Evolutionary conservation across 2,888 invertebrate species (phyloP).

Genomic region (Tortrix viridana): DNA sequence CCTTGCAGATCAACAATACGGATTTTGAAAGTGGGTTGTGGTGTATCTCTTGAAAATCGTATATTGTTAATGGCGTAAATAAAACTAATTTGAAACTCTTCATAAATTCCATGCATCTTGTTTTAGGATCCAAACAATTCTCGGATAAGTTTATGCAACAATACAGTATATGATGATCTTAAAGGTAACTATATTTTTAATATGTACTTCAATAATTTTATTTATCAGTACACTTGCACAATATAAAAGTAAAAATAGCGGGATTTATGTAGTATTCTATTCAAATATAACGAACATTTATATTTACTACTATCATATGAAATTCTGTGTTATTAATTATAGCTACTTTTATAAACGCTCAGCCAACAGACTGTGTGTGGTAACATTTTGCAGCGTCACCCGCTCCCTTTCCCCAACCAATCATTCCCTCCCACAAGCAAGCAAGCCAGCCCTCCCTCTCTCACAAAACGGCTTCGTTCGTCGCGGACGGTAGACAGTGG

Average conservation of each 20-base stretch:
- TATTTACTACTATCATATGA: too few relatives aligned
- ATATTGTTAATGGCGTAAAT: neutral
- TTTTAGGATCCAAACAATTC: conserved; percentile 70
- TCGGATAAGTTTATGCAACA: conserved; percentile 61
- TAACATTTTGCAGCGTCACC: conserved; percentile 21
- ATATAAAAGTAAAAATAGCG: too few relatives aligned
- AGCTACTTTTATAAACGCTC: conserved; percentile 11
- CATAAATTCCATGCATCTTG: neutral
- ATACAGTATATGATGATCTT: conserved; percentile 64
- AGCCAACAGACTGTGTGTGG: conserved; percentile 1
- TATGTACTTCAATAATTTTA: neutral
- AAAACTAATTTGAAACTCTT: neutral
- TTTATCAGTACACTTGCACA: too few relatives aligned
- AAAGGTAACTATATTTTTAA: conserved; percentile 56
- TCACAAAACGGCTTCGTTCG: conserved; percentile 40
- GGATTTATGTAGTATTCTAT: too few relatives aligned
- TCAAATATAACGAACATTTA: too few relatives aligned
- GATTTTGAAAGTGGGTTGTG: conserved; percentile 69
- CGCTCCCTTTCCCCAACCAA: conserved; percentile 29
- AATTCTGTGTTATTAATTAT: neutral
- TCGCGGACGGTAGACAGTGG: conserved; percentile 74
- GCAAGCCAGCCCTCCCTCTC: too few relatives aligned
- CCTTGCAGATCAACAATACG: conserved; percentile 72
- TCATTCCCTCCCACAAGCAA: neutral
- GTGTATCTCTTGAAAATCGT: conserved; percentile 9